Evolutionary conservation across 1,140 invertebrate genomes (phyloP).

Genomic region (Marisa cornuarietis): DNA sequence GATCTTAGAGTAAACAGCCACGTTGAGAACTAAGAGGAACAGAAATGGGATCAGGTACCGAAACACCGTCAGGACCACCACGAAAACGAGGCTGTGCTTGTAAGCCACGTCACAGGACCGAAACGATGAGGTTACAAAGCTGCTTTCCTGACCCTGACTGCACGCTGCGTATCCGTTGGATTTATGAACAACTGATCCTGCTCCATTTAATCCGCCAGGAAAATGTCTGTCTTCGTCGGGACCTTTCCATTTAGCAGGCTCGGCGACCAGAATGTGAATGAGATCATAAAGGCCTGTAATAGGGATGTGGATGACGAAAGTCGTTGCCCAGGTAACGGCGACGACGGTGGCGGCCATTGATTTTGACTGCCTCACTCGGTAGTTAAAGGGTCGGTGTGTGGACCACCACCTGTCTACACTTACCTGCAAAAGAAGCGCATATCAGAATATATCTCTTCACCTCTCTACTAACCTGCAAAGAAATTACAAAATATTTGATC

Average conservation of each 20-base stretch:
- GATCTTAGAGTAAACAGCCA: slow-evolving; percentile 52
- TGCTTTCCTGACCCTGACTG: slow-evolving; percentile 5
- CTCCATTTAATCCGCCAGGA: background rate
- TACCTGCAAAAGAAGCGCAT: slow-evolving; percentile 19
- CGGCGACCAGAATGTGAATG: background rate
- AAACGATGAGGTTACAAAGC: background rate
- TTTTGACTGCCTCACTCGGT: slow-evolving; percentile 46
- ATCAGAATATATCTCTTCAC: too few relatives aligned
- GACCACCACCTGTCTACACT: slow-evolving; percentile 55
- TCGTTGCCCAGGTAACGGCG: slow-evolving; percentile 35
- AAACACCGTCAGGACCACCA: slow-evolving; percentile 38
- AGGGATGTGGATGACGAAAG: slow-evolving; percentile 45
- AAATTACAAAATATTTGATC: background rate
- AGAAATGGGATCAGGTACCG: slow-evolving; percentile 48
- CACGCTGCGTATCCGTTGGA: slow-evolving; percentile 28
- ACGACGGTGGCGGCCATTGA: slow-evolving; percentile 38
- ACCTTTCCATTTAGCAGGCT: too few relatives aligned
- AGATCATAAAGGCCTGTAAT: slow-evolving; percentile 30
- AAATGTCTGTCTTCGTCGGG: background rate
- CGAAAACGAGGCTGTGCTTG: slow-evolving; percentile 37
- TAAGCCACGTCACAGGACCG: slow-evolving; percentile 37
- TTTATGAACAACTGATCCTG: background rate
- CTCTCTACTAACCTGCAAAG: background rate
- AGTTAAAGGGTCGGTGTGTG: slow-evolving; percentile 50
- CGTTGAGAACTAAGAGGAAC: slow-evolving; percentile 44